Conservation (phyloP, 1,140 invertebrate species). For the honey bee (Apis mellifera) region DNA sequence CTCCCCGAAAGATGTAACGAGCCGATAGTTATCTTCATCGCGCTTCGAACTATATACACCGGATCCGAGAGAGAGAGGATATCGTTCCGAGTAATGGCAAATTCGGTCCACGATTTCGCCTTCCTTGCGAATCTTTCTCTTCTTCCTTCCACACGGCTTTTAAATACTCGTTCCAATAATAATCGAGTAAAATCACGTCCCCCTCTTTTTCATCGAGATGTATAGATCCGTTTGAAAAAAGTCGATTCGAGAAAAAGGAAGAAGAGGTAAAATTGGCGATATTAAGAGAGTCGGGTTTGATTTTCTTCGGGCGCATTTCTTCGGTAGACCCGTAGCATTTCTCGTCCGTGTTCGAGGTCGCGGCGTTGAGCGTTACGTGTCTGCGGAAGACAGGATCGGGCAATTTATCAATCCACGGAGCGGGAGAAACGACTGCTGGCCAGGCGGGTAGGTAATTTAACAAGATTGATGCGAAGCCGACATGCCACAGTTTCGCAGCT, state of each 20-base stretch:
- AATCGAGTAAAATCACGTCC: no score
- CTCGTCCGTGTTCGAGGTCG: constrained; percentile 54
- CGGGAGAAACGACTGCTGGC: constrained; percentile 77
- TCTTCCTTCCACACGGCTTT: no score
- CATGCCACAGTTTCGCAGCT: constrained; percentile 78
- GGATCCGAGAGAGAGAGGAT: constrained; percentile 13
- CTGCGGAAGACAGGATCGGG: constrained; percentile 75
- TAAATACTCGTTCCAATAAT: neutral
- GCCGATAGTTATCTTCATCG: constrained; percentile 75
- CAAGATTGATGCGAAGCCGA: constrained; percentile 80
- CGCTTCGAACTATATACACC: neutral
- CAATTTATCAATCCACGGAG: constrained; percentile 79
- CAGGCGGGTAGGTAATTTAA: constrained; percentile 80
- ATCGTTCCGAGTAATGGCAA: neutral
- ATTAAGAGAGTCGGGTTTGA: constrained; percentile 80
- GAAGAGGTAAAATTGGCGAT: constrained; percentile 11
- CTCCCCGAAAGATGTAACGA: constrained; percentile 69
- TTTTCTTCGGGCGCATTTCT: constrained; percentile 74
- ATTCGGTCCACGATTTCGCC: constrained; percentile 26
- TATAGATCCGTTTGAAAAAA: no score
- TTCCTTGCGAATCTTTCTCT: no score
- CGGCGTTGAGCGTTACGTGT: constrained; percentile 75
- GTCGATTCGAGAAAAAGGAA: no score
- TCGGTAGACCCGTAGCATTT: constrained; percentile 24
- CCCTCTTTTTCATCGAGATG: no score